Evolutionary conservation across 1,140 invertebrate species (phyloP).

Genomic region (Calephelis virginiensis): DNA sequence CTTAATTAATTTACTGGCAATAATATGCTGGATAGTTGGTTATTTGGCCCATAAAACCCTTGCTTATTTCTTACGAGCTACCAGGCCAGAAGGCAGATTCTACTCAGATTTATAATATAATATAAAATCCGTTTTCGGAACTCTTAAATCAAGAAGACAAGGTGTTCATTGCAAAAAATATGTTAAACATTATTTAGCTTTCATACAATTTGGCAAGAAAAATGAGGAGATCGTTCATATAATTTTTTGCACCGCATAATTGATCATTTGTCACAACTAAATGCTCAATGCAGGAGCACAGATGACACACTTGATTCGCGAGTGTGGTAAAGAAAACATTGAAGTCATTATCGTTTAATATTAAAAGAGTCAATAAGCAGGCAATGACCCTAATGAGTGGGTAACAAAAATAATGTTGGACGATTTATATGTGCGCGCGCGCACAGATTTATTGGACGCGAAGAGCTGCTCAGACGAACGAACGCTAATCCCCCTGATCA

Average conservation of each 20-base stretch:
- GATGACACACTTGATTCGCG: conserved; percentile 51
- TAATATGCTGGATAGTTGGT: too few species aligned
- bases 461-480: conserved; percentile 47
- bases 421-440: conserved; percentile 69
- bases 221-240: too few species aligned
- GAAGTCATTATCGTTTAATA: conserved; percentile 53
- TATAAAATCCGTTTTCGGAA: too few species aligned
- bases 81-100: too few species aligned
- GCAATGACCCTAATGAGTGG: conserved; percentile 75
- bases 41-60: too few species aligned
- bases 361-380: conserved; percentile 71
- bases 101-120: too few species aligned
- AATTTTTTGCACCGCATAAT: background rate
- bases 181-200: background rate
- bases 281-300: conserved; percentile 27
- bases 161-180: background rate
- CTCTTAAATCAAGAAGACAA: background rate
- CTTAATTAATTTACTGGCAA: too few species aligned
- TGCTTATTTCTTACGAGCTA: too few species aligned
- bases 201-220: too few species aligned
- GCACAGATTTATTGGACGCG: conserved; percentile 67
- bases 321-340: conserved; percentile 58
- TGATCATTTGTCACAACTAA: background rate
- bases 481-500: conserved; percentile 55
- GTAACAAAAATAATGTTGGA: conserved; percentile 73